Conservation (phyloP, 2,797 vertebrate genomes). For the Xyrichtys novacula region DNA sequence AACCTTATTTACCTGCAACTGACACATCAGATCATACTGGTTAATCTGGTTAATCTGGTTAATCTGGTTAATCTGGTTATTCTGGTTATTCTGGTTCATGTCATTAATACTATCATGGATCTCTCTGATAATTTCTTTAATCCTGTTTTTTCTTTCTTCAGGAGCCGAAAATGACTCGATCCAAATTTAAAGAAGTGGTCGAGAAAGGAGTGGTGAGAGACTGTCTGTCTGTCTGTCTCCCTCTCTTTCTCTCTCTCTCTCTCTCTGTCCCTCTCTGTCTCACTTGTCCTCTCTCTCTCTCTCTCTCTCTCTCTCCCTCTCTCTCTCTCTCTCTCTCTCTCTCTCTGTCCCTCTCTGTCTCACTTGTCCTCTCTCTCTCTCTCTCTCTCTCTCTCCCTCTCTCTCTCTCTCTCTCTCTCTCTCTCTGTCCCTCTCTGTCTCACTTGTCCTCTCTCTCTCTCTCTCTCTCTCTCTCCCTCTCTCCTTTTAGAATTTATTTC, state of each 20-base stretch:
- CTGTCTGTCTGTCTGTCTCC: neutral
- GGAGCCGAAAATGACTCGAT: conserved; percentile 99
- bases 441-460: no score
- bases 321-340: neutral
- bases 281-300: neutral
- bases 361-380: no score
- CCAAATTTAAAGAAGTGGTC: conserved; percentile 96
- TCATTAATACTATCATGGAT: no score
- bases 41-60: neutral
- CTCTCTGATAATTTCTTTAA: no score
- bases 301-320: neutral
- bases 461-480: neutral
- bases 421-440: neutral
- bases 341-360: neutral
- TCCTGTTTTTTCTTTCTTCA: conserved; percentile 53
- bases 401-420: no score
- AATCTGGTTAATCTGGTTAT: no score
- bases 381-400: neutral
- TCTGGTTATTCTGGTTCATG: no score
- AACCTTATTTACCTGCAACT: neutral
- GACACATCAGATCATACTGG: no score
- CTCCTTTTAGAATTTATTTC: no score
- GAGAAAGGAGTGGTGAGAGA: conserved; percentile 96
- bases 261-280: neutral
- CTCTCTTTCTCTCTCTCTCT: neutral